Percentiles rank a stretch among this genome's conserved stretches.
These are phyloP conservation scores for Tenthredo mesomela DNA, from an alignment of 2,888 invertebrate species.

Conservation along the genomic window DNA sequence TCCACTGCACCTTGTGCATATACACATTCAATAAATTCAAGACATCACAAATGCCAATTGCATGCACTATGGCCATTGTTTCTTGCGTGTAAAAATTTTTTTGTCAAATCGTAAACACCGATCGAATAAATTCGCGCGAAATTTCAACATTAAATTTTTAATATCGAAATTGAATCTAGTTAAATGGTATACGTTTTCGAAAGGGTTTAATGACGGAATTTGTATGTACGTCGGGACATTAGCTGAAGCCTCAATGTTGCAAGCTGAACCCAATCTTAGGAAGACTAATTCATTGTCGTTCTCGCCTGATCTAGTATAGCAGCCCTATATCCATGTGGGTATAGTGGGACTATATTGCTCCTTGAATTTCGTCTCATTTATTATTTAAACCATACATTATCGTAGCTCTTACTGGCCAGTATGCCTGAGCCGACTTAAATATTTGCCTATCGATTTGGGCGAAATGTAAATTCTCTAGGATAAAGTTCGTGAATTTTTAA, in stretches of 20 bases:
- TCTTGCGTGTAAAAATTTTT: background rate
- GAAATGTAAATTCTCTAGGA: background rate
- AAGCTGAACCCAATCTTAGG: background rate
- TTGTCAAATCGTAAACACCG: background rate
- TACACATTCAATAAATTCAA: background rate
- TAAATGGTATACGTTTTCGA: too few species aligned
- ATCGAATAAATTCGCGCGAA: background rate
- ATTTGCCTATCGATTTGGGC: background rate
- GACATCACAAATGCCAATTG: background rate
- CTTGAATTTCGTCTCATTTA: background rate
- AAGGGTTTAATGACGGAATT: too few species aligned
- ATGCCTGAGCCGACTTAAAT: background rate
- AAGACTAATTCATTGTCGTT: slow-evolving; percentile 10
- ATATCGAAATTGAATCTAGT: too few species aligned
- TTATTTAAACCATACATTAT: background rate
- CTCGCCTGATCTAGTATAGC: background rate
- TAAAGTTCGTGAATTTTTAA: too few species aligned
- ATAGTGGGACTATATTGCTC: background rate
- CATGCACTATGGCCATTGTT: background rate
- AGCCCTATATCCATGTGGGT: background rate
- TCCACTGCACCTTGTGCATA: background rate
- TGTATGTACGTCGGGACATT: background rate
- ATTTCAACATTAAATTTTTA: background rate
- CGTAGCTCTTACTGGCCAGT: background rate
- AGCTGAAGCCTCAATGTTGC: background rate